These are phyloP conservation scores for Girardia tigrina DNA, from an alignment of 2,888 invertebrate species.

Conservation along the genomic window DNA sequence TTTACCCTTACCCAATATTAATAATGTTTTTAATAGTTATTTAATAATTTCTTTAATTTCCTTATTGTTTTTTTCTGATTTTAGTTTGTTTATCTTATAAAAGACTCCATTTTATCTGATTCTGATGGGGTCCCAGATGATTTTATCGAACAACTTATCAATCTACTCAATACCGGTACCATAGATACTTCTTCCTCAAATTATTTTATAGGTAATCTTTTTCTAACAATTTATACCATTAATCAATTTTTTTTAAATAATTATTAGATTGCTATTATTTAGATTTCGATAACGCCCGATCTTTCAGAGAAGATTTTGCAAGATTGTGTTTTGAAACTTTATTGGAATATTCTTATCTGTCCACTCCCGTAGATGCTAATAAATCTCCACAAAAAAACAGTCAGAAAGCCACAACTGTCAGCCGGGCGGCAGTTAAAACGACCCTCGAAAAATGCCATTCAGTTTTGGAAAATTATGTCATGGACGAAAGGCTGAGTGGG, in stretches of 20 bases:
- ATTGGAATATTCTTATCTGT: conserved; percentile 69
- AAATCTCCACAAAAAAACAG: conserved; percentile 38
- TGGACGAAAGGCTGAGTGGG: conserved; percentile 67
- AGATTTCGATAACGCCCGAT: conserved; percentile 60
- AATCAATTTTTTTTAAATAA: neutral
- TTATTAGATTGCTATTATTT: neutral
- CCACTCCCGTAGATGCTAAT: conserved; percentile 38
- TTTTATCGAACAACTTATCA: conserved; percentile 68
- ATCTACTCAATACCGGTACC: conserved; percentile 69
- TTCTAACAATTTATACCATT: neutral
- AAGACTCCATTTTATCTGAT: conserved; percentile 68
- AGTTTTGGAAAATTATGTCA: conserved; percentile 71
- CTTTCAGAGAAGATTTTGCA: conserved; percentile 81
- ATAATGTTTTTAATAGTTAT: no score
- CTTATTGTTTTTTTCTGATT: no score
- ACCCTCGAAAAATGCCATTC: conserved; percentile 79
- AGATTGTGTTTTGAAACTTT: conserved; percentile 87
- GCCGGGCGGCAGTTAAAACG: conserved; percentile 67
- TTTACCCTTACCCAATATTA: no score
- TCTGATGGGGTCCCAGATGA: conserved; percentile 65
- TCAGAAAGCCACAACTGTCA: conserved; percentile 54
- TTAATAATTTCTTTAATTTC: no score
- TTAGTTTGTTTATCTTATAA: conserved; percentile 63
- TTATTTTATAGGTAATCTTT: conserved; percentile 43
- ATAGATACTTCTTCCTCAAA: conserved; percentile 53